Percentiles rank a stretch among this genome's conserved stretches.
These are phyloP conservation scores for Ennomos erosarius DNA, from an alignment of 2,888 invertebrate species.

Conservation along the genomic window DNA sequence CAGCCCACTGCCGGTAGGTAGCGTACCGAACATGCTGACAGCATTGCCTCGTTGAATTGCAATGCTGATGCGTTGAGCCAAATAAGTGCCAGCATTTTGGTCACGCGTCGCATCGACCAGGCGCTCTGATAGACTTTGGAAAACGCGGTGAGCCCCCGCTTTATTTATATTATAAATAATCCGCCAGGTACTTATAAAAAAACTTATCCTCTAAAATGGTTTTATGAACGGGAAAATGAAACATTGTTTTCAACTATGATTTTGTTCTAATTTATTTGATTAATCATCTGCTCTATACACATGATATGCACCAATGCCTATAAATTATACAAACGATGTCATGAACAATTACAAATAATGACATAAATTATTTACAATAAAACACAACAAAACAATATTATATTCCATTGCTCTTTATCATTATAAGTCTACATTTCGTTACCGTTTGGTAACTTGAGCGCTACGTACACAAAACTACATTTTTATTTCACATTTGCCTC, in stretches of 20 bases:
- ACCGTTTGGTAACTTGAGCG: constrained; percentile 60
- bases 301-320: constrained; percentile 86
- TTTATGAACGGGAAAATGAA: constrained; percentile 53
- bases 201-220: not conserved
- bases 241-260: constrained; percentile 70
- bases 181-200: not conserved
- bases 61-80: too few relatives aligned
- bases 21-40: too few relatives aligned
- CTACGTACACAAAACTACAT: constrained; percentile 50
- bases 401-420: constrained; percentile 65
- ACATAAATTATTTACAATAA: constrained; percentile 71
- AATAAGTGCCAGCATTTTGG: too few relatives aligned
- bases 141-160: too few relatives aligned
- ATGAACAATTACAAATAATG: constrained; percentile 68
- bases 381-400: constrained; percentile 57
- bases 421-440: constrained; percentile 61
- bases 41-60: too few relatives aligned
- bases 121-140: too few relatives aligned
- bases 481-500: constrained; percentile 44
- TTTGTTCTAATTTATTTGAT: constrained; percentile 84
- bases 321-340: constrained; percentile 81
- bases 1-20: too few relatives aligned
- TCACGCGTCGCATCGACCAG: too few relatives aligned
- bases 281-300: constrained; percentile 85
- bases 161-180: too few relatives aligned